Evolutionary conservation across 2,888 invertebrate species (phyloP), one percentile per base, ranked within the genome.

Genomic region (Dryobota labecula): DNA sequence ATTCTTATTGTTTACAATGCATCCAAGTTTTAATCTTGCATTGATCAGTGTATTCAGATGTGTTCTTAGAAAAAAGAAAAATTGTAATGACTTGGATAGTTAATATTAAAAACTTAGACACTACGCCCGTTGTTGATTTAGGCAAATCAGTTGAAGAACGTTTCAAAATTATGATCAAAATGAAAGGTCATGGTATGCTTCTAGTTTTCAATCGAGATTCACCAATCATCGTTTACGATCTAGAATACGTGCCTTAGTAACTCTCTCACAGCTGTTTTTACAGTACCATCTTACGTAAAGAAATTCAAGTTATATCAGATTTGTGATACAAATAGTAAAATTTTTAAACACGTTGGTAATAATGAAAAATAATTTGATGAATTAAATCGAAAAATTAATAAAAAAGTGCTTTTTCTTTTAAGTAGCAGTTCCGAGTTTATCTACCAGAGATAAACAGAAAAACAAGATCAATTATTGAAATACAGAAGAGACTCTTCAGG

Each of bases 1-100:
- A 81, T 67, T 83, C 47, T 77, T 74, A 82, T 83, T 84, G 77
- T 85, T 67, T 76, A 78, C 51, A 72, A 78, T 76, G 60, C 72
- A 77, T 76, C 69, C 58, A 76, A 54, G 65, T 58, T 60, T 73
- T 69, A 69, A 82, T 75, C 69, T 65, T 45, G 2, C 36, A 68
- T 41, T 24, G 43, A 70, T 68, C 58, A 49, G 49, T 65, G 47
- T 63, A 62, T 73, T 53, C 49, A 62, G 36, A 30, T 15, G 27
- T 51, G 8, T 54, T 79, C 45, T 73, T 56, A 27, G 43, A 69
- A 67, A 66, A 56, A 7, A 27, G 13, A 11, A 18, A n/a, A 41
- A 49, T n/a, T 36, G 11, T 27, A 38, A 18, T 7, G 2, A 36
- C 2, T 18, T 13, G 15, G 1, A 45, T n/a, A 15, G 3, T 11